Base-by-base conservation (phyloP, 2,888 invertebrate species). In the Idaea dimidiata region DNA sequence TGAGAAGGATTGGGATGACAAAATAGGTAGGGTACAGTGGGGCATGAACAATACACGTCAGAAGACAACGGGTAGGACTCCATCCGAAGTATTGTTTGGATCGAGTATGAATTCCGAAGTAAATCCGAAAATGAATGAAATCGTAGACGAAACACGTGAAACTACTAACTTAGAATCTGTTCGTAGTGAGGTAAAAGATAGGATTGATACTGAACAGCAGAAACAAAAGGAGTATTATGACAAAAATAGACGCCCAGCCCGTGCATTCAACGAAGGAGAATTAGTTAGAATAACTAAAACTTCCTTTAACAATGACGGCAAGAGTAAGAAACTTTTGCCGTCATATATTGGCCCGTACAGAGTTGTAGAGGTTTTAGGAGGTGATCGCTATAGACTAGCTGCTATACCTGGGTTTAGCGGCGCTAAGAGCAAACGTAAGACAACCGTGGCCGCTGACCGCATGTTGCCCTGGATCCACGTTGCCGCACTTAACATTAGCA, bases 231-330 rank as follows among this genome's bases (percentile, higher is more conserved):
- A 7, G 16, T 7, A 5, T 4, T 54, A 7, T 54, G 54, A 54
- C 16, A 54, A 54, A 14, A 54, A 54, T 7, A 5, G 54, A 14
- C 4, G n/a, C 5, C 6, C 6, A 54, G 4, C 54, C 14, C 5
- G 4, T 4, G 14, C 16, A 14, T 54, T 7, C 14, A 4, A 3
- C 5, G 54, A 7, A 7, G 54, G 54, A 7, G 54, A 61, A 10
- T 53, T 61, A 8, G 61, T 61, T 0, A 61, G 7, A 32, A 57
- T 0, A 61, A n/a, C n/a, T n/a, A n/a, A n/a, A n/a, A n/a, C n/a
- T n/a, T n/a, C n/a, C n/a, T n/a, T 57, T 24, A 18, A 57, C 54
- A 61, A 61, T 32, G 57, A 57, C n/a, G 61, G 61, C 10, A 57
- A 61, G 24, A 61, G 61, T 31, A 61, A 61, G 16, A 61, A 61